Percentiles rank a stretch among this genome's conserved stretches.
phyloP scores from a whole-genome alignment of 2,113 vertebrate genomes.

The Tringa solitaria region DNA sequence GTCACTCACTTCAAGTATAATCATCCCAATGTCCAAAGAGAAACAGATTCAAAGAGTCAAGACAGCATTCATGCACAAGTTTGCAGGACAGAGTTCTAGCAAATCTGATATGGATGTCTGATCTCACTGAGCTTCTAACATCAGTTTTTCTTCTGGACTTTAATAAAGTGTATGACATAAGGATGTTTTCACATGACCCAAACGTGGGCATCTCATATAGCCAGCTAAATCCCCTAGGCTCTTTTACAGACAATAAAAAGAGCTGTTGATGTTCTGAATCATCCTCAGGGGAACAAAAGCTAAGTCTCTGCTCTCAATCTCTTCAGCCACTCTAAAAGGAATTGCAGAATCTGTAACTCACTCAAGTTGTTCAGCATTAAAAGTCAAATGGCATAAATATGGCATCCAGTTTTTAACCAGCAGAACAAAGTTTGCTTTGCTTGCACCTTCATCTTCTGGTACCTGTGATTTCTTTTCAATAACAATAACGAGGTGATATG shows the following conservation, averaged over 20 bases:
- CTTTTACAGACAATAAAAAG: conserved; percentile 14
- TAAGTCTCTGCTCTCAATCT: neutral
- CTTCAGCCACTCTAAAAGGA: neutral
- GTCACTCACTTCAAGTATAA: neutral
- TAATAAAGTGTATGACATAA: neutral
- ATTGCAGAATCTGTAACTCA: neutral
- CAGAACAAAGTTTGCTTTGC: neutral
- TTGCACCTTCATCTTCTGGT: neutral
- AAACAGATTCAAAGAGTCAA: neutral
- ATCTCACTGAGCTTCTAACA: neutral
- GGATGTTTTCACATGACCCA: neutral
- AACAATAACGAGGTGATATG: neutral
- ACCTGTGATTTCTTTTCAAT: neutral
- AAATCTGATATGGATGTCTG: neutral
- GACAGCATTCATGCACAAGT: neutral
- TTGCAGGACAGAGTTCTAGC: neutral
- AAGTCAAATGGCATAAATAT: neutral
- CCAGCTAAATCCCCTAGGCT: neutral
- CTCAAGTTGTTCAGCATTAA: neutral
- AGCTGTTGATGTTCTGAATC: neutral
- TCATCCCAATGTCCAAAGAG: neutral
- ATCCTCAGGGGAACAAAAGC: neutral
- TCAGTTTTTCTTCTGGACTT: neutral
- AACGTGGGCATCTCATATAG: neutral
- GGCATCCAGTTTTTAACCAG: neutral